Base-by-base conservation (phyloP, 1,140 invertebrate genomes). In the Brachionus koreanus region DNA sequence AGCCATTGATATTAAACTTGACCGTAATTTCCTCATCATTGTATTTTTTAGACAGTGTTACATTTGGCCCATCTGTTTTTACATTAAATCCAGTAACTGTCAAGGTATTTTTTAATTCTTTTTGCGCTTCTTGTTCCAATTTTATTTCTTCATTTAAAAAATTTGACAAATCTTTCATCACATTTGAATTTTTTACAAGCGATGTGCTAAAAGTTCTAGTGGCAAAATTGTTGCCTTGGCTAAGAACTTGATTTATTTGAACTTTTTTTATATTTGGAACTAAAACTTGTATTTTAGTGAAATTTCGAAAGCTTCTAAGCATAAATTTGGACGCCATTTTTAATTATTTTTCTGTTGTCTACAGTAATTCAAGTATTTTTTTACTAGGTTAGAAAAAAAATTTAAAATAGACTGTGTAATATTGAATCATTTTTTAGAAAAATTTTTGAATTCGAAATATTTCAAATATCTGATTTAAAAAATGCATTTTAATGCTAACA, bases 131-230 rank as follows among this genome's bases (percentile, higher is more conserved):
- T 67, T 75, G 76, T 16, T 83, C 82, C 12, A 43, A 16, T 63
- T 83, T 43, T 12, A 83, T 83, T 67, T 83, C 82, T 83, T 83
- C 49, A 46, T 75, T 52, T 2, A 83, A 19, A 67, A 83, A 83
- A 25, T 39, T 42, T 35, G 37, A 46, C 33, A 83, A 83, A 43
- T 82, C 82, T 61, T 74, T 82, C 33, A 72, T 72, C 19, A 63
- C 63, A 43, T 65, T 42, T 2, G 75, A 49, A 29, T 29, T 57
- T 74, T 13, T 74, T 9, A 46, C 12, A 2, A 43, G 12, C 2
- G 69, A 25, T 46, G 69, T 74, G 19, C 69, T 74, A 46, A 74
- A 74, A 10, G 69, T 39, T 74, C 69, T 43, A 12, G 39, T 3
- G 7, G 65, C 13, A 39, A 69, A n/a, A 2, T 25, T 29, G 19